Evolutionary conservation across 2,113 vertebrate species (phyloP), one percentile per base, ranked within the genome.

Genomic region (Urocolius indicus): DNA sequence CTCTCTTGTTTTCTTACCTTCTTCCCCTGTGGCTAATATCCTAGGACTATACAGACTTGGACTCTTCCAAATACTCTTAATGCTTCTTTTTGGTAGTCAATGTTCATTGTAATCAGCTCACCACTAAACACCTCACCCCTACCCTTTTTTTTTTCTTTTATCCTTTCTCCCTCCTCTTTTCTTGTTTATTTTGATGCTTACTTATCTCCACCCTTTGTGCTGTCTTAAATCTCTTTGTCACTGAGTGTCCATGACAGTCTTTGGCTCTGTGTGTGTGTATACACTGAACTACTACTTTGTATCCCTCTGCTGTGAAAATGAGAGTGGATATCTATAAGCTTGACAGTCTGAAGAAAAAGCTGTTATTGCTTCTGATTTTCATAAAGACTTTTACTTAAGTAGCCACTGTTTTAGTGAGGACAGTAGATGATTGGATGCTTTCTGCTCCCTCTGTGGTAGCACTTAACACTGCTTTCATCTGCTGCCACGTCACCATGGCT

Each of bases 381-480:
- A 79, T 49, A 30, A 82, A 78, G 45, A 57, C 41, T n/a, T 55
- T 84, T 6, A 3, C 54, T 69, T 32, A 85, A 87, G 62, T 51
- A 73, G 43, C 46, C 22, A 51, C 54, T 63, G 32, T 62, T 92
- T 76, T 54, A 59, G 54, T 74, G 75, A 72, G 46, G 72, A 87
- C 58, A 83, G 27, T 94, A 84, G 65, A 82, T 79, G 46, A 41
- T 94, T 19, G 41, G 22, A 91, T 72, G 45, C 38, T 91, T 88
- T 87, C 65, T 87, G 62, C 65, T 96, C 68, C 72, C 2, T 17
- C 68, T 61, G 55, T 74, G 78, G 93, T 73, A 95, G 91, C 85
- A 65, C 34, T 97, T 82, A 84, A 68, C 48, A 38, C 54, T 76
- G 69, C 62, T 97, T 94, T 94, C 34, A 76, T 89, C 89, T 95